Percentiles rank a stretch among this genome's conserved stretches.
Evolutionary conservation across 92 coral and sea anemone genomes (phyloP).

Genomic region (Epizoanthus ramosus): DNA sequence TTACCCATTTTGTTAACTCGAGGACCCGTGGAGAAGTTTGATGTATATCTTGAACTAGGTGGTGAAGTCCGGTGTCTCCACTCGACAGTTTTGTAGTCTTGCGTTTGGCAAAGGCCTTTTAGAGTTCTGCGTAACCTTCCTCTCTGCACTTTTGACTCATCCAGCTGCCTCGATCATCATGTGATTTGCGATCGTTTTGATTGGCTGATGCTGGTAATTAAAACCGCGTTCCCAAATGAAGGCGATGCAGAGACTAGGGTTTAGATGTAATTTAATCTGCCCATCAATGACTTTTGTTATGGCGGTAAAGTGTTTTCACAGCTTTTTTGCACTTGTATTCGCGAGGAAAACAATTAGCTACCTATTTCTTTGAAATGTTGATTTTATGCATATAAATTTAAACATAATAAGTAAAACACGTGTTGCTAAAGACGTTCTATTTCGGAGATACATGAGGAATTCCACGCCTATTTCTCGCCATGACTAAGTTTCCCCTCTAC

Average conservation of each 20-base stretch:
- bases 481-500: neutral
- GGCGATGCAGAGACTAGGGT: constrained; percentile 59
- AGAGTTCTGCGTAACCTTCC: constrained; percentile 55
- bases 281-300: constrained; percentile 95
- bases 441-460: constrained; percentile 12
- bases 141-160: constrained; percentile 75
- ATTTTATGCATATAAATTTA: constrained; percentile 58
- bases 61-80: constrained; percentile 45
- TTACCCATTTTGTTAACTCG: constrained; percentile 33
- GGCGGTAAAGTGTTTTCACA: constrained; percentile 90
- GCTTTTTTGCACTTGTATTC: constrained; percentile 87
- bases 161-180: constrained; percentile 87
- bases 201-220: constrained; percentile 74
- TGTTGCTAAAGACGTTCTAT: constrained; percentile 37
- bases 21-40: neutral
- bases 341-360: constrained; percentile 74
- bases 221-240: constrained; percentile 71
- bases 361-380: constrained; percentile 79
- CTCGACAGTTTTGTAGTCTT: constrained; percentile 81
- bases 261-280: constrained; percentile 79
- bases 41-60: constrained; percentile 29
- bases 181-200: constrained; percentile 62
- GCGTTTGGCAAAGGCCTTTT: constrained; percentile 73
- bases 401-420: constrained; percentile 61
- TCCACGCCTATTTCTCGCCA: neutral